A percentile compares a stretch with the other conserved stretches of the same genome.
These are phyloP conservation scores for Pogonomyrmex barbatus DNA, from an alignment of 1,140 invertebrate species.

Conservation along the genomic window DNA sequence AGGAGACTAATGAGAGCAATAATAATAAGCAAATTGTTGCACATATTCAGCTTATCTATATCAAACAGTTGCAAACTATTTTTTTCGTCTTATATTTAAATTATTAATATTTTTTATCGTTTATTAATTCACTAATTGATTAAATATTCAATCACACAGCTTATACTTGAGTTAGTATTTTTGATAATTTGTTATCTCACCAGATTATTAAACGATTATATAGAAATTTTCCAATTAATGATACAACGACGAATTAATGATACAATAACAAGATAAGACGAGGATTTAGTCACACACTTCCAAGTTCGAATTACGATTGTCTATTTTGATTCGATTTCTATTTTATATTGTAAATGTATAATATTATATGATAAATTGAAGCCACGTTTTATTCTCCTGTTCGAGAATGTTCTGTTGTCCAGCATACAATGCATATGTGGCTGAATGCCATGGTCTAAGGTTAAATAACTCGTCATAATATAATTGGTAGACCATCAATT, in stretches of 20 bases:
- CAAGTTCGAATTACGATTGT: not conserved
- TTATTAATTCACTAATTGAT: not conserved
- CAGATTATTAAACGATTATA: not conserved
- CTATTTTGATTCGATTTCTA: not conserved
- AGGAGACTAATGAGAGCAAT: too few species aligned
- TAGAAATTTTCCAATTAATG: not conserved
- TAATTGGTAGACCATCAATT: not conserved
- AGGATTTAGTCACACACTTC: not conserved
- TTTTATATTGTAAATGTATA: not conserved
- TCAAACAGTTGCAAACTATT: not conserved
- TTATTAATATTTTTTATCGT: not conserved
- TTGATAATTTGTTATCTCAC: not conserved
- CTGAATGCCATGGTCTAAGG: not conserved
- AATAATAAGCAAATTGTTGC: not conserved
- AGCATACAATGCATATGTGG: not conserved
- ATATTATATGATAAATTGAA: not conserved
- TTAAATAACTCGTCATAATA: conserved; percentile 14
- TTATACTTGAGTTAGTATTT: not conserved
- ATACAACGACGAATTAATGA: not conserved
- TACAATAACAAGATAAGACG: not conserved
- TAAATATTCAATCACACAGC: not conserved
- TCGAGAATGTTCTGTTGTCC: not conserved
- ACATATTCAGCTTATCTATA: not conserved
- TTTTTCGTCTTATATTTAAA: not conserved
- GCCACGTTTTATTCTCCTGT: not conserved